Evolutionary conservation across 2,797 vertebrate species (phyloP), one percentile per base, ranked within the genome.

Genomic region (Tarsius wallacei): DNA sequence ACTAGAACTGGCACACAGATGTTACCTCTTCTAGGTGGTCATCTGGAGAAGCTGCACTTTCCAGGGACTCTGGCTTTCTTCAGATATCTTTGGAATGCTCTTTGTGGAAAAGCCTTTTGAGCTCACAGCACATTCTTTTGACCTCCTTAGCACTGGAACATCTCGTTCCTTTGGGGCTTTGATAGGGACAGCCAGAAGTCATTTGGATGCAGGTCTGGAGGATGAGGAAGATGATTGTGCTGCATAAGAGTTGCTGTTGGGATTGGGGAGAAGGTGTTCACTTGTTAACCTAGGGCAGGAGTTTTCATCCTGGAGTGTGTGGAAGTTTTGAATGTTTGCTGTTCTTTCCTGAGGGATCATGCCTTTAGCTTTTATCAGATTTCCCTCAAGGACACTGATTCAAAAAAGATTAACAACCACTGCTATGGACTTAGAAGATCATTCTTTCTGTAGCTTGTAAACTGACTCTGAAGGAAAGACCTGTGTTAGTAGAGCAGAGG

Each of bases 61-160:
- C 28, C 90, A 87, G 76, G 70, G 87, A 68, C 84, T 22, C 68
- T 78, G 87, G 47, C 76, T 97, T 93, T 94, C 89, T 90, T 94
- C 80, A 95, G 17, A 84, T 49, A 74, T 91, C 91, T 90, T 68
- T 51, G 93, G 97, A 97, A 97, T 81, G 91, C 51, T 90, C 73
- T 95, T 84, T 64, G 42, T 96, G 66, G 51, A 95, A 96, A 85
- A 92, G 83, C 36, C 76, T 89, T 94, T 87, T 74, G 55, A 85
- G 59, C 36, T 76, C 71, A 81, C 9, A 31, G 70, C 61, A 68
- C 91, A 93, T 95, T 96, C 76, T 93, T 96, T 61, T 84, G 76
- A 74, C 36, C 80, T 94, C 91, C 88, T 81, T 47, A 71, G 64
- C 63, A 31, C 14, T n/a, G 84, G 93, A 94, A 97, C 93, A 96